Conservation (phyloP, 2,797 vertebrate species). For the Rachycentron canadum region DNA sequence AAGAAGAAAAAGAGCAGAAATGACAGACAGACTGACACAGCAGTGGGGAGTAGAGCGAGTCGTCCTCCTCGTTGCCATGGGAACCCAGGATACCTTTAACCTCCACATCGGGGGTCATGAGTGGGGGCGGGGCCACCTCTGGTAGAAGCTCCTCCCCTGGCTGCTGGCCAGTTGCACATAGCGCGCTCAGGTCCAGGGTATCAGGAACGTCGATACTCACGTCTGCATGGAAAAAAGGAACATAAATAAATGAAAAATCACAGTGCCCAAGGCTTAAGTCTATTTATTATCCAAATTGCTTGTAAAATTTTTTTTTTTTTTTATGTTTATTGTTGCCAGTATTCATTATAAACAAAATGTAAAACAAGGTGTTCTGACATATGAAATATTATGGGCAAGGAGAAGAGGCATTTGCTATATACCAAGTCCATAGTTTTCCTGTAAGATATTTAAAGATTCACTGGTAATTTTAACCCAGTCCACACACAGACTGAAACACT, state of each 20-base stretch:
- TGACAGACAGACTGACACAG: slow-evolving; percentile 98
- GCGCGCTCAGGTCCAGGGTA: slow-evolving; percentile 92
- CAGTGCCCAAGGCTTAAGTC: background rate
- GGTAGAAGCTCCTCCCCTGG: slow-evolving; percentile 98
- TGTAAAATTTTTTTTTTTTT: background rate
- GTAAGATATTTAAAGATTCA: no score
- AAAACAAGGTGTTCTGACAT: background rate
- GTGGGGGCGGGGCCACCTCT: slow-evolving; percentile 96
- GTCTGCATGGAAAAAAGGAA: slow-evolving; percentile 80
- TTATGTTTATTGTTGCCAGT: background rate
- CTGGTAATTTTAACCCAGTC: no score
- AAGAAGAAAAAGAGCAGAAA: slow-evolving; percentile 73
- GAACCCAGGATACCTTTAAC: slow-evolving; percentile 99
- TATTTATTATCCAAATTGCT: background rate
- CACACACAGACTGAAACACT: no score
- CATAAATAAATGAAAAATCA: slow-evolving; percentile 1
- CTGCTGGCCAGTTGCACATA: slow-evolving; percentile 93
- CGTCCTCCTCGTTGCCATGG: slow-evolving; percentile 99
- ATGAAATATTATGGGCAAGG: no score
- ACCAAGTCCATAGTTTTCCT: no score
- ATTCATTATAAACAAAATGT: background rate
- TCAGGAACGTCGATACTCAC: slow-evolving; percentile 99
- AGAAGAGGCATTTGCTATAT: no score
- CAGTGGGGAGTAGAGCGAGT: slow-evolving; percentile 99
- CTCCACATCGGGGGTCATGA: slow-evolving; percentile 98